Conservation (phyloP, 2,113 vertebrate genomes). For the Oreochromis tanganicae region DNA sequence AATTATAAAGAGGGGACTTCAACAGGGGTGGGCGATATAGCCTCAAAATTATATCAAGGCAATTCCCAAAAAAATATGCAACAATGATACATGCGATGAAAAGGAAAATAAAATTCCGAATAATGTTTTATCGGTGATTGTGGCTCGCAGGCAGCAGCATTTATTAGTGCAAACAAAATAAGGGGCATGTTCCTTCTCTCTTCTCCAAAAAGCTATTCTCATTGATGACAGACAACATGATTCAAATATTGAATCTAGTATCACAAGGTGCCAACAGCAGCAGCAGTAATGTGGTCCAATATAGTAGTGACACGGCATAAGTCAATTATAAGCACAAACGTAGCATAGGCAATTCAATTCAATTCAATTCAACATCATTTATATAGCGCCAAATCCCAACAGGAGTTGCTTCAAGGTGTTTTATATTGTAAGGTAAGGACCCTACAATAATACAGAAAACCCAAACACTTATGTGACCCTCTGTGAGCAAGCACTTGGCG, state of each 20-base stretch:
- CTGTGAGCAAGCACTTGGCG: not conserved
- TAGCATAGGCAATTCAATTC: not conserved
- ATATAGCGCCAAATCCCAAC: not conserved
- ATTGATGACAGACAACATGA: not conserved
- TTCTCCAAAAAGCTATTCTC: not conserved
- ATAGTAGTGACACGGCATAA: not conserved
- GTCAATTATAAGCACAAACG: not conserved
- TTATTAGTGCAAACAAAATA: not conserved
- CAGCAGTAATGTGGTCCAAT: not conserved
- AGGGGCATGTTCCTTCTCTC: not conserved
- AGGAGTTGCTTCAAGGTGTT: not conserved
- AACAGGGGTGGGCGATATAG: not conserved
- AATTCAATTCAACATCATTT: not conserved
- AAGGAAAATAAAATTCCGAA: accelerated
- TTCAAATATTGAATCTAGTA: not conserved
- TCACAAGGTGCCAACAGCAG: not conserved
- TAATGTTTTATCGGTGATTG: not conserved
- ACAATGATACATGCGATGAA: not conserved
- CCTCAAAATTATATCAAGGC: not conserved
- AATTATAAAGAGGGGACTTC: not conserved
- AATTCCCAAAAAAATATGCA: not conserved
- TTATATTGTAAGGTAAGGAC: not conserved
- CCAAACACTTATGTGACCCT: not conserved
- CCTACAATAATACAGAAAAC: no score
- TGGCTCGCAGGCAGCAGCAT: not conserved